A percentile compares a stretch with the other conserved stretches of the same genome.
Conservation (phyloP, 2,888 invertebrate species). For the Euproctis similis region DNA sequence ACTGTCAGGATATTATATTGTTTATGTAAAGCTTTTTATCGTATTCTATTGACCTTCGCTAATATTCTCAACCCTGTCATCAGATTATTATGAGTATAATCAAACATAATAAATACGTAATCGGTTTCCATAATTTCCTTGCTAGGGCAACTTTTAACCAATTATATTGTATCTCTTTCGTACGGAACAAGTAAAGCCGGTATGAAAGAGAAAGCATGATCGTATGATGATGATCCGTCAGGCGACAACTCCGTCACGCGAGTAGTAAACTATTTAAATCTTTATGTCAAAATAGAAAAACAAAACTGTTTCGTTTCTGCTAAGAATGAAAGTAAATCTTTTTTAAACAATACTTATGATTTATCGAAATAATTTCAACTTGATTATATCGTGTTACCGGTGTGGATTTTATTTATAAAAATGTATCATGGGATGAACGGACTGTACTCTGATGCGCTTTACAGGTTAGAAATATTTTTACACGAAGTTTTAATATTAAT, state of each 20-base stretch:
- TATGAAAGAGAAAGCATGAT: slow-evolving; percentile 40
- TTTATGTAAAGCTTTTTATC: no score
- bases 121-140: slow-evolving; percentile 26
- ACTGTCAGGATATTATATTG: no score
- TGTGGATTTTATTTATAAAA: slow-evolving; percentile 9
- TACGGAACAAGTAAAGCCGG: slow-evolving; percentile 14
- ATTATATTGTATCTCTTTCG: slow-evolving; percentile 30
- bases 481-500: slow-evolving; percentile 5
- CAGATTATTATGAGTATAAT: no score
- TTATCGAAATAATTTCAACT: no score
- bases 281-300: slow-evolving; percentile 51
- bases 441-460: slow-evolving; percentile 54
- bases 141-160: slow-evolving; percentile 32
- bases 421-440: slow-evolving; percentile 65
- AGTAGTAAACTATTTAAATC: slow-evolving; percentile 27
- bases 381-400: slow-evolving; percentile 30
- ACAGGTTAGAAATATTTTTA: slow-evolving; percentile 67
- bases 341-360: slow-evolving; percentile 10
- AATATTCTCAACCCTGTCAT: slow-evolving; percentile 24
- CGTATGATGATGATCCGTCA: slow-evolving; percentile 70
- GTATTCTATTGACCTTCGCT: slow-evolving; percentile 23
- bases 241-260: slow-evolving; percentile 30
- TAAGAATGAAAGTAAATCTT: neutral
- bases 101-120: no score
- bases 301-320: slow-evolving; percentile 35